Percentiles rank a stretch among this genome's conserved stretches.
Evolutionary conservation across 2,797 vertebrate species (phyloP).

Genomic region (Uromys caudimaculatus): DNA sequence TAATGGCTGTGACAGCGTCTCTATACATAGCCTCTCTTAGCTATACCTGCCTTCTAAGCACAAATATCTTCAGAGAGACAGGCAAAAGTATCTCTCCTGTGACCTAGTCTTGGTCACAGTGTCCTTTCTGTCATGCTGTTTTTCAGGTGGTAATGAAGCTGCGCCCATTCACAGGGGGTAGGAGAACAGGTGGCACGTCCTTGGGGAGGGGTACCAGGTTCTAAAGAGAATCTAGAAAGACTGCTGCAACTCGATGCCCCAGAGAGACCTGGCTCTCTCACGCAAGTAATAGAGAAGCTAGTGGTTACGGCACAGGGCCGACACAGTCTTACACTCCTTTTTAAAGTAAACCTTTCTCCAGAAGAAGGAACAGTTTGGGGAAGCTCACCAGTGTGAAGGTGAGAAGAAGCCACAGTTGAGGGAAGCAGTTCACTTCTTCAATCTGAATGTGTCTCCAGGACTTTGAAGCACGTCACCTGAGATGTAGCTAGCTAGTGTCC

Average conservation of each 20-base stretch:
- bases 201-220: background rate
- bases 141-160: background rate
- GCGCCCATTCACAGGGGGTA: background rate
- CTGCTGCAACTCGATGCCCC: background rate
- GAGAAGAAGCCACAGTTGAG: background rate
- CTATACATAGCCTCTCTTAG: background rate
- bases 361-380: background rate
- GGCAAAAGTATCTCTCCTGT: too few species aligned
- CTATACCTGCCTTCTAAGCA: background rate
- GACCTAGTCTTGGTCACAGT: background rate
- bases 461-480: background rate
- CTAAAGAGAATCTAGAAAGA: background rate
- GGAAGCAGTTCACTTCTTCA: background rate
- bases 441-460: background rate
- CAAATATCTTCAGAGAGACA: background rate
- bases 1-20: background rate
- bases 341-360: background rate
- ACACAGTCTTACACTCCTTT: background rate
- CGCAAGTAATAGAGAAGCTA: background rate
- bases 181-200: background rate
- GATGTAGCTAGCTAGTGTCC: background rate
- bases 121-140: background rate
- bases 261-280: background rate
- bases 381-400: background rate
- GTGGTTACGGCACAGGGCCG: background rate